Conservation (phyloP, 2,113 vertebrate genomes). For the Crotalus helleri region DNA sequence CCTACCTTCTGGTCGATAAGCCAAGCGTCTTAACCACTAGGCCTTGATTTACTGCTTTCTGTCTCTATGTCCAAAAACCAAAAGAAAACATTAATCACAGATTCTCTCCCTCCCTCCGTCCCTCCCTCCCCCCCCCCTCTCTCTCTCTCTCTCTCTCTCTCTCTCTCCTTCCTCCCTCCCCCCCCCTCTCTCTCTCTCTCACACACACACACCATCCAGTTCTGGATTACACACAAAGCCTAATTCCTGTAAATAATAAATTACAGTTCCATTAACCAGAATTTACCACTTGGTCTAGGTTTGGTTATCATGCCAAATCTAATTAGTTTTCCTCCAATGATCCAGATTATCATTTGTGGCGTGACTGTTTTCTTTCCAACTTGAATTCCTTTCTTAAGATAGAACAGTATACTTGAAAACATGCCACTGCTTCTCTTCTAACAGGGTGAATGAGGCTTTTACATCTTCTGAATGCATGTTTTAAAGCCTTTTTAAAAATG, state of each 20-base stretch:
- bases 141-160: no score
- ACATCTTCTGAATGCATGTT: neutral
- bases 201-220: neutral
- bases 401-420: neutral
- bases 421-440: neutral
- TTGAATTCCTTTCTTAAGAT: neutral
- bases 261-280: neutral
- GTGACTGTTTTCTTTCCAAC: neutral
- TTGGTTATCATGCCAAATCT: neutral
- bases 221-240: neutral
- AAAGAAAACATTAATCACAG: neutral
- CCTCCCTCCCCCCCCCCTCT: no score
- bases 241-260: neutral
- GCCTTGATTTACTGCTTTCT: neutral
- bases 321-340: neutral
- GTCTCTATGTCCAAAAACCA: neutral
- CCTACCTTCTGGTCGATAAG: neutral
- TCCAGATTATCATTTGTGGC: neutral
- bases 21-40: neutral
- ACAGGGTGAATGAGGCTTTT: neutral
- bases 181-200: no score
- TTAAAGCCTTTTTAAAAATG: neutral
- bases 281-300: neutral
- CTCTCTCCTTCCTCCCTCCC: no score
- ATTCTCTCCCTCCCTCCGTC: no score